phyloP scores from a whole-genome alignment of 2,888 invertebrate genomes.

The Spilarctia lutea region DNA sequence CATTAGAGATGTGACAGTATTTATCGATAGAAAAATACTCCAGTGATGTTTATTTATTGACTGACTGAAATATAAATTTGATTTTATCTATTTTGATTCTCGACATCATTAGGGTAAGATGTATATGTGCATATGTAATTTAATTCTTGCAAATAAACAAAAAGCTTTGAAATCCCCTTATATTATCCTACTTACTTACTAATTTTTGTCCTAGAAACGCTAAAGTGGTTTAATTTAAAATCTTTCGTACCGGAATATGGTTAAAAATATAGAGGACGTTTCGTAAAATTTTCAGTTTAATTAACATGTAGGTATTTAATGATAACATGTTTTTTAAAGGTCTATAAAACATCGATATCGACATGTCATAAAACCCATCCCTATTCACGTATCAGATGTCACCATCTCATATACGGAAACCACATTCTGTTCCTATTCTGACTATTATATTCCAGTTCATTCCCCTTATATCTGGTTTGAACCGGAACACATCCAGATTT shows the following conservation, averaged over 20 bases:
- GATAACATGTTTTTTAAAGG: too few relatives aligned
- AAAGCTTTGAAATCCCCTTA: not conserved
- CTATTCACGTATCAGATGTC: conserved; percentile 72
- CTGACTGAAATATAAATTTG: not conserved
- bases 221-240: not conserved
- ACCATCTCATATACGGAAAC: conserved; percentile 77
- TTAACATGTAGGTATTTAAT: too few relatives aligned
- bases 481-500: conserved; percentile 60
- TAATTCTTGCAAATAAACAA: not conserved
- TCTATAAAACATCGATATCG: conserved; percentile 39
- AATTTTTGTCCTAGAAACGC: too few relatives aligned
- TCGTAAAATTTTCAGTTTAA: too few relatives aligned
- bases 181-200: too few relatives aligned
- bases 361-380: conserved; percentile 28
- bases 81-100: too few relatives aligned
- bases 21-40: conserved; percentile 18
- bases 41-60: not conserved
- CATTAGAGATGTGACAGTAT: conserved; percentile 29
- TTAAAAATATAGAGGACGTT: too few relatives aligned
- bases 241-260: too few relatives aligned
- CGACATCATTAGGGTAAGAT: too few relatives aligned
- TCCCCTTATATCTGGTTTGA: conserved; percentile 73
- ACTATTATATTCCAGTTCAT: conserved; percentile 74
- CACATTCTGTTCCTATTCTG: conserved; percentile 77
- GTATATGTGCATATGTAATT: too few relatives aligned